A percentile compares a stretch with the other conserved stretches of the same genome.
Evolutionary conservation across 1,140 invertebrate genomes (phyloP).

Genomic region (Phocides pigmalion): DNA sequence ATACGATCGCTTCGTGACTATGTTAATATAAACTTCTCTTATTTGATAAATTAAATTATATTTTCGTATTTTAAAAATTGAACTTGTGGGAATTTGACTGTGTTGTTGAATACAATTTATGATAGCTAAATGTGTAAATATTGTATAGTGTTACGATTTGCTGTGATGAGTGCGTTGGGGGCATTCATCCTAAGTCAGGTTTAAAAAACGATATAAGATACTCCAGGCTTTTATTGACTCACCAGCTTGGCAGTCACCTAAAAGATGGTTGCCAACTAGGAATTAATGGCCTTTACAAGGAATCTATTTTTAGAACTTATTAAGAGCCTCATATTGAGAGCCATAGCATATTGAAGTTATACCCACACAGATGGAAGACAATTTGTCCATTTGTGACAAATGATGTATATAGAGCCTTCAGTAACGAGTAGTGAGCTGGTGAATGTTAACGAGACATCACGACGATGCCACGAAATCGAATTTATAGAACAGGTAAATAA

Average conservation of each 20-base stretch:
- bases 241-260: no score
- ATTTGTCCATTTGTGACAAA: no score
- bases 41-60: slow-evolving; percentile 74
- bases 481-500: slow-evolving; percentile 12
- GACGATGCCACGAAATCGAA: background rate
- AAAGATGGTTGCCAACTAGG: no score
- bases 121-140: slow-evolving; percentile 58
- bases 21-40: slow-evolving; percentile 52
- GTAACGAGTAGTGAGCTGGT: no score
- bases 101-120: slow-evolving; percentile 54
- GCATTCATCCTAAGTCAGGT: background rate
- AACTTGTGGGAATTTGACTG: slow-evolving; percentile 56
- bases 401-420: no score
- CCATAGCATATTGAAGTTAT: no score
- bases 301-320: no score
- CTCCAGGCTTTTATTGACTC: no score
- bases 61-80: slow-evolving; percentile 65
- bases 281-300: no score
- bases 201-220: background rate
- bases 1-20: slow-evolving; percentile 4
- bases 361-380: no score
- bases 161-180: slow-evolving; percentile 32
- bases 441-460: background rate
- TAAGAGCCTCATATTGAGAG: no score
- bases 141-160: slow-evolving; percentile 69